Evolutionary conservation across 2,797 vertebrate genomes (phyloP), one percentile per base, ranked within the genome.

Genomic region (Notamacropus eugenii): DNA sequence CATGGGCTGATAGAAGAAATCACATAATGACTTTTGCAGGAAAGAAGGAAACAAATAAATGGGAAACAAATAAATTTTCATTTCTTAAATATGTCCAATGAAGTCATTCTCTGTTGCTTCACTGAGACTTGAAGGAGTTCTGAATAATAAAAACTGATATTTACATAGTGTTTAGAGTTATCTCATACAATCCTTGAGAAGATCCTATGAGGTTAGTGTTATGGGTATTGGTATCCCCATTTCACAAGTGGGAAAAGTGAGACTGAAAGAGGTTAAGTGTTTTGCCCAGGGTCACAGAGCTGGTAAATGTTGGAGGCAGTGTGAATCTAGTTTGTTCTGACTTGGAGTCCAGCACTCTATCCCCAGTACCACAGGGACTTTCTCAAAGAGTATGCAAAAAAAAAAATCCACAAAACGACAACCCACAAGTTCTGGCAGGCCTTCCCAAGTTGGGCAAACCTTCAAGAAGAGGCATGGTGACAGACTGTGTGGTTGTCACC

Each of bases 401-500:
- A 82, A n/a, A 56, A 55, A 55, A 55, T 3, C 22, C 56, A 22
- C 55, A 56, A 56, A 58, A 28, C 9, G 10, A 11, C 8, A 58
- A 57, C 56, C 56, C 74, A 50, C 24, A 87, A 87, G 74, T 40
- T 87, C 40, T 87, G 74, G 74, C 40, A 87, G 74, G 74, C 40
- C 74, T 87, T 87, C 74, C 22, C 40, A 87, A 87, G 22, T 87
- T 87, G 74, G 74, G 74, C 74, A 87, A 87, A 24, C 46, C 74
- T 87, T 87, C 74, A 87, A 87, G 74, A 46, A 82, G 74, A 87
- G 40, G 74, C 40, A 24, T 87, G 74, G 40, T 50, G 40, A 87
- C 74, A 87, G 74, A 87, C 74, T 87, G 74, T 87, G 74, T 87
- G 40, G 74, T 87, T 87, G 74, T 87, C 74, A 87, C 74, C 74